phyloP scores from a whole-genome alignment of 2,113 vertebrate species.

The Heteronetta atricapilla region DNA sequence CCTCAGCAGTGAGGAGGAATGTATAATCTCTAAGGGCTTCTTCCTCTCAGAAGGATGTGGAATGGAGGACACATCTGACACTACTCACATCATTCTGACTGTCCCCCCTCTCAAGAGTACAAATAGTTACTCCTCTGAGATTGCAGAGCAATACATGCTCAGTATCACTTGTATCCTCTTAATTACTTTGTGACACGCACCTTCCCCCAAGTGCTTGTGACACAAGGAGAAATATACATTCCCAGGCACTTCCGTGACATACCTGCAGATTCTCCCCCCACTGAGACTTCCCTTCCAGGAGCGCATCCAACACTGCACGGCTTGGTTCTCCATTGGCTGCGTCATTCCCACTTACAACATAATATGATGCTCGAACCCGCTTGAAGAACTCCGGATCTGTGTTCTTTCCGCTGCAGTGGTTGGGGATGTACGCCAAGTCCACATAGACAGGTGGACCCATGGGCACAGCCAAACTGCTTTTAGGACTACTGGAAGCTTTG shows the following conservation, averaged over 20 bases:
- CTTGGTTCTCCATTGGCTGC: slow-evolving; percentile 88
- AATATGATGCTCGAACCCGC: slow-evolving; percentile 91
- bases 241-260: slow-evolving; percentile 26
- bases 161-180: background rate
- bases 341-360: slow-evolving; percentile 97
- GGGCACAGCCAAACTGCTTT: slow-evolving; percentile 45
- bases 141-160: background rate
- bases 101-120: background rate
- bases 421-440: slow-evolving; percentile 97
- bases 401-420: slow-evolving; percentile 97
- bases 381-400: slow-evolving; percentile 96
- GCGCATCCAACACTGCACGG: slow-evolving; percentile 88
- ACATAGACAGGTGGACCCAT: slow-evolving; percentile 89
- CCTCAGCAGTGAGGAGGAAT: background rate
- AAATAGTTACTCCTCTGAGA: background rate
- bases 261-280: slow-evolving; percentile 99
- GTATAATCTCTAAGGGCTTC: background rate
- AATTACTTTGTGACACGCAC: background rate
- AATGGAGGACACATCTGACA: background rate
- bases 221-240: background rate
- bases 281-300: slow-evolving; percentile 95
- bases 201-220: background rate
- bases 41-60: background rate
- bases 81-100: background rate
- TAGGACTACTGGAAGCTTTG: slow-evolving; percentile 62